Evolutionary conservation across 2,113 vertebrate species (phyloP).

Genomic region (Coptodon rendalli): DNA sequence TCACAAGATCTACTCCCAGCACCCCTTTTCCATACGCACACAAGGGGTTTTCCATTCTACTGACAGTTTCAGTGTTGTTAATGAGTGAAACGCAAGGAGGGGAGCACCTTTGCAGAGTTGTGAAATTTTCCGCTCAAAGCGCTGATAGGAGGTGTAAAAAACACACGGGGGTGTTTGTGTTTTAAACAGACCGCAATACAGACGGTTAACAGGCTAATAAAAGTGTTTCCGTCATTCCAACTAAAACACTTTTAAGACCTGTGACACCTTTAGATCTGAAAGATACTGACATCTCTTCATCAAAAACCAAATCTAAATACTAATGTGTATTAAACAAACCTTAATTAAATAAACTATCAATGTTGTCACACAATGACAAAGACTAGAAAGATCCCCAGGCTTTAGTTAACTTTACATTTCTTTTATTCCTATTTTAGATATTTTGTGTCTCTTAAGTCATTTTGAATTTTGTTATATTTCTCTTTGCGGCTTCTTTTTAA

Average conservation of each 20-base stretch:
- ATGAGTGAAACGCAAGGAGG: not conserved
- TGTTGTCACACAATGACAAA: not conserved
- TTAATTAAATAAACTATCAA: not conserved
- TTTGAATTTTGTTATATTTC: not conserved
- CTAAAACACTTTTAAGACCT: not conserved
- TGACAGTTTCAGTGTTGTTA: not conserved
- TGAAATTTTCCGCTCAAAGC: not conserved
- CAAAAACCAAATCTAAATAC: not conserved
- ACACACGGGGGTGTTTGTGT: slow-evolving; percentile 38
- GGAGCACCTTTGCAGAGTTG: not conserved
- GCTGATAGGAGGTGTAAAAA: not conserved
- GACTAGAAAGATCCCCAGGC: accelerated
- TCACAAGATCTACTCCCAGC: not conserved
- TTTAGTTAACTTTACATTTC: not conserved
- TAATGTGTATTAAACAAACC: not conserved
- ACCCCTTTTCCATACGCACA: not conserved
- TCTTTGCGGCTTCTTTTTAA: not conserved
- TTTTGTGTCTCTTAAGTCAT: not conserved
- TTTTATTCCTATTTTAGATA: not conserved
- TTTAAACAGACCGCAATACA: not conserved
- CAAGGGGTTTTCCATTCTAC: not conserved
- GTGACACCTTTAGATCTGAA: not conserved
- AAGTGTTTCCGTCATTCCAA: not conserved
- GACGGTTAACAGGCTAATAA: not conserved
- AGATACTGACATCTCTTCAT: not conserved